Evolutionary conservation across 1,140 invertebrate species (phyloP), one percentile per base, ranked within the genome.

Genomic region (Drosophila gunungcola): DNA sequence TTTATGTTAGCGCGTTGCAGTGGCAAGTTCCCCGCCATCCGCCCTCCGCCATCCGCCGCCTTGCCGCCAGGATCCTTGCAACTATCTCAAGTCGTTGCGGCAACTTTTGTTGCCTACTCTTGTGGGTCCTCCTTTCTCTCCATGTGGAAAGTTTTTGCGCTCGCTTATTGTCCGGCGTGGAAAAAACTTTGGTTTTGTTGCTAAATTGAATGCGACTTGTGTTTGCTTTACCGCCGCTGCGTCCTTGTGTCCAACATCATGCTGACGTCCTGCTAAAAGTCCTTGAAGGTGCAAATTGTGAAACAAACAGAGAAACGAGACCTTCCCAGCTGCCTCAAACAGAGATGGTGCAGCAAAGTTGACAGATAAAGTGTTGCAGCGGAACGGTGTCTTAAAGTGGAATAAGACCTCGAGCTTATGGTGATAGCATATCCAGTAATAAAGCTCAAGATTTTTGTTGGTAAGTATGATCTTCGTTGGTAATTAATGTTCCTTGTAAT

Each of bases 131-230:
- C 34, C 52, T 13, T 9, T 39, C 39, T 42, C 73, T 41, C 36
- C 16, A 39, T 58, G 73, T 57, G 63, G 75, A 72, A 80, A 77
- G 64, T 84, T 76, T 67, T 84, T 73, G 54, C 77, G 67, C 51
- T 85, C 63, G 63, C 78, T 81, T 86, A 86, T 85, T 85, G 81
- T 85, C 81, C 82, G 73, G 69, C 61, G 42, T 52, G 39, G 38
- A 54, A 69, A 76, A 85, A 86, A 85, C 60, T 86, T 85, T 41
- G 55, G 29, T 84, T 86, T 81, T 86, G 82, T 86, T 81, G 68
- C 75, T 67, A 86, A 86, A 86, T 86, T 86, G 82, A 86, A 86
- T 88, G 82, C 83, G 82, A 88, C 78, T 86, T 65, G 78, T 68
- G 73, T 75, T 75, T 75, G 49, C 67, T 69, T 69, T 69, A 29